These are phyloP conservation scores for Watsonalla cultraria DNA, from an alignment of 2,888 invertebrate species.

Conservation along the genomic window DNA sequence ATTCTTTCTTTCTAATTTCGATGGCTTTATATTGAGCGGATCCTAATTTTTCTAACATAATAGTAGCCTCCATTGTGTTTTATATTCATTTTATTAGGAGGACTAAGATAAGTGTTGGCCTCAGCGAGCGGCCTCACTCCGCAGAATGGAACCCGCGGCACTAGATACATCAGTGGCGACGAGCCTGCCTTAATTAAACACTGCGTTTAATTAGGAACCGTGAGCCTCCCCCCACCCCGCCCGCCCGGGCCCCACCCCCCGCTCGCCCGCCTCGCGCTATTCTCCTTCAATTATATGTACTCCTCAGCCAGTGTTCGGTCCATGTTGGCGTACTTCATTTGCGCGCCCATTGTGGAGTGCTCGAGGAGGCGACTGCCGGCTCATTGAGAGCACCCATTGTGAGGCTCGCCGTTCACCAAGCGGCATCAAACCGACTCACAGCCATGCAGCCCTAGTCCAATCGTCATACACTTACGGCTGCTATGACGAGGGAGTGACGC, in stretches of 20 bases:
- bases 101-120: too few relatives aligned
- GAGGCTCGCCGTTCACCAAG: neutral
- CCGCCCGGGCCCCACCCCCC: neutral
- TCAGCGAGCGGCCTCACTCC: neutral
- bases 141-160: slow-evolving; percentile 5
- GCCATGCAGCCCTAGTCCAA: too few relatives aligned
- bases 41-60: too few relatives aligned
- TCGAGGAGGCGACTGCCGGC: neutral
- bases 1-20: too few relatives aligned
- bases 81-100: too few relatives aligned
- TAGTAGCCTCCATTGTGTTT: neutral
- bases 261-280: slow-evolving; percentile 9
- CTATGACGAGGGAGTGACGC: neutral
- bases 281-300: slow-evolving; percentile 5
- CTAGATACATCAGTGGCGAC: slow-evolving; percentile 41
- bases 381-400: neutral
- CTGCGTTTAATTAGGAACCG: slow-evolving; percentile 47
- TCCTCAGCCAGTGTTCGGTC: slow-evolving; percentile 10
- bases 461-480: too few relatives aligned
- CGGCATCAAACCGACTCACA: neutral
- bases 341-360: slow-evolving; percentile 3
- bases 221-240: slow-evolving; percentile 6
- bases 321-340: slow-evolving; percentile 30
- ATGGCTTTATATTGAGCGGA: too few relatives aligned
- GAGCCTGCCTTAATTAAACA: slow-evolving; percentile 47